phyloP scores from a whole-genome alignment of 2,888 invertebrate genomes.

The Ryuthela nishihirai region DNA sequence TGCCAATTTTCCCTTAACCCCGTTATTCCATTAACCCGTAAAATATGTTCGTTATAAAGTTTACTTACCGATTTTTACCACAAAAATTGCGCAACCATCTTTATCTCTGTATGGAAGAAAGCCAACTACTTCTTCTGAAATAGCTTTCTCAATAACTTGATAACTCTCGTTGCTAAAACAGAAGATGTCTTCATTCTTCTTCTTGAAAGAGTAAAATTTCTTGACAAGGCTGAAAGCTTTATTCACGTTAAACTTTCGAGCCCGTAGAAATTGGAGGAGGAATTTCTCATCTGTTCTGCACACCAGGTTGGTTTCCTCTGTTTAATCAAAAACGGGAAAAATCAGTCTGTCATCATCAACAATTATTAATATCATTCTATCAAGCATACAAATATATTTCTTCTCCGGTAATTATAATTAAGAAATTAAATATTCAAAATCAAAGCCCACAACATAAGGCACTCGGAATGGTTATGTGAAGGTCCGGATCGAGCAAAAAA shows the following conservation, averaged over 20 bases:
- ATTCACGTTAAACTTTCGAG: constrained; percentile 15
- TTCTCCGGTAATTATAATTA: no score
- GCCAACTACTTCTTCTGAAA: not conserved
- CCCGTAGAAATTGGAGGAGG: constrained; percentile 16
- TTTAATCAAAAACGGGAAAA: no score
- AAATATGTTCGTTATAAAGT: no score
- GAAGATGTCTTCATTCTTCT: constrained; percentile 13
- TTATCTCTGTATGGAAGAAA: constrained; percentile 13
- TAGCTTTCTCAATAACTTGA: not conserved
- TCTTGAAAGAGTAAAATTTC: constrained; percentile 19
- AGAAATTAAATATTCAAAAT: no score
- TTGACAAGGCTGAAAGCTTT: constrained; percentile 12
- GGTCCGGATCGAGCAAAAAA: no score
- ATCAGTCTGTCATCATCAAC: no score
- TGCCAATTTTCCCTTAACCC: no score
- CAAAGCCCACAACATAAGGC: no score
- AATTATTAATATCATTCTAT: no score
- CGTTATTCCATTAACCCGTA: no score
- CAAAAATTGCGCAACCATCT: constrained; percentile 16
- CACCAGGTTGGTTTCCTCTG: constrained; percentile 8
- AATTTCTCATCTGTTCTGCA: constrained; percentile 16
- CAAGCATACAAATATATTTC: no score
- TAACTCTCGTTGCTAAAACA: constrained; percentile 12
- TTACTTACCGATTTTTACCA: constrained; percentile 10
- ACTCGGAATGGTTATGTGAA: no score